Evolutionary conservation across 2,797 vertebrate species (phyloP).

Genomic region (Sebastes aleutianus): DNA sequence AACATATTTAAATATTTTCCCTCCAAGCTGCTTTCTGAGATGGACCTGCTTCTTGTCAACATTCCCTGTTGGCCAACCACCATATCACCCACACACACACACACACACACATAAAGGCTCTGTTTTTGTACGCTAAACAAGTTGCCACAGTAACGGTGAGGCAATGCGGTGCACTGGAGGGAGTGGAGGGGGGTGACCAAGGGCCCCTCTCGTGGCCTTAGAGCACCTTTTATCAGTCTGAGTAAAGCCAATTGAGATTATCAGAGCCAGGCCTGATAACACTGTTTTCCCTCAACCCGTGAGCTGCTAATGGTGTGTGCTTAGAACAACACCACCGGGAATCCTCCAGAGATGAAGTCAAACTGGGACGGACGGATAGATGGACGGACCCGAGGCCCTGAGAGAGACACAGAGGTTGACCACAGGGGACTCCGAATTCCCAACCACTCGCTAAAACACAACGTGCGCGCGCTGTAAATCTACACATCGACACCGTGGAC

Average conservation of each 20-base stretch:
- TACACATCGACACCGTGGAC: slow-evolving; percentile 60
- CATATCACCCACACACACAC: slow-evolving; percentile 15
- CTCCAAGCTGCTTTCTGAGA: slow-evolving; percentile 35
- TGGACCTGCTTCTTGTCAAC: slow-evolving; percentile 57
- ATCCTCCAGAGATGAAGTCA: slow-evolving; percentile 80
- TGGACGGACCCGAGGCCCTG: slow-evolving; percentile 49
- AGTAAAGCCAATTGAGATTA: slow-evolving; percentile 93
- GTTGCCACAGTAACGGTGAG: slow-evolving; percentile 75
- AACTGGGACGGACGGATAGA: slow-evolving; percentile 57
- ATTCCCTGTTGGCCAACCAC: slow-evolving; percentile 44
- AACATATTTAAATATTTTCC: slow-evolving; percentile 56
- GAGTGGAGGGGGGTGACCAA: slow-evolving; percentile 58
- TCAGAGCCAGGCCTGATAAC: slow-evolving; percentile 86
- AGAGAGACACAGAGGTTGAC: slow-evolving; percentile 62
- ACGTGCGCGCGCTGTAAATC: slow-evolving; percentile 55
- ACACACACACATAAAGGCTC: slow-evolving; percentile 34
- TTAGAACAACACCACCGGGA: slow-evolving; percentile 83
- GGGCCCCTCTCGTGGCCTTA: slow-evolving; percentile 77
- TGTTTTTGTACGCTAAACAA: slow-evolving; percentile 67
- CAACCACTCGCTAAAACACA: slow-evolving; percentile 67
- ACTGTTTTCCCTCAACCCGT: slow-evolving; percentile 88
- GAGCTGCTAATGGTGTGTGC: slow-evolving; percentile 91
- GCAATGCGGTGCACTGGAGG: slow-evolving; percentile 23
- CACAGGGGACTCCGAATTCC: slow-evolving; percentile 63
- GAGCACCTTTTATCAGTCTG: slow-evolving; percentile 87